Evolutionary conservation across 2,797 vertebrate genomes (phyloP).

Genomic region (Scomberomorus guttatus): DNA sequence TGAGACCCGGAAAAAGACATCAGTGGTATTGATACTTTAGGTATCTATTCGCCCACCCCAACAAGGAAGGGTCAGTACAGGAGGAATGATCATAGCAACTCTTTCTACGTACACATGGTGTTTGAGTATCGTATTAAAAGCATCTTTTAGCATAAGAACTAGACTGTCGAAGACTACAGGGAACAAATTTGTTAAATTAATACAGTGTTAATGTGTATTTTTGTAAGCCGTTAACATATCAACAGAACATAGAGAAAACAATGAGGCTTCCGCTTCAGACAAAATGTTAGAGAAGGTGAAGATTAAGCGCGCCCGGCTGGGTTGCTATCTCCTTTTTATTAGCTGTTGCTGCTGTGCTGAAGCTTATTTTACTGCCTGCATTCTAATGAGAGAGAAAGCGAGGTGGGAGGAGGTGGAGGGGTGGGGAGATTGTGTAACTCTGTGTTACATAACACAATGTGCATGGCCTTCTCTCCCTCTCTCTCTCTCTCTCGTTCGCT

Average conservation of each 20-base stretch:
- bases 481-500: slow-evolving; percentile 51
- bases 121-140: neutral
- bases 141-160: neutral
- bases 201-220: slow-evolving; percentile 17
- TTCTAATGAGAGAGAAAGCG: slow-evolving; percentile 75
- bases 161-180: neutral
- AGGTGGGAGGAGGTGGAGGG: slow-evolving; percentile 37
- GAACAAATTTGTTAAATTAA: slow-evolving; percentile 2
- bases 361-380: slow-evolving; percentile 76
- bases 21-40: neutral
- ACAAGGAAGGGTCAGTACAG: neutral
- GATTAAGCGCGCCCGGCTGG: slow-evolving; percentile 44
- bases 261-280: slow-evolving; percentile 24
- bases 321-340: slow-evolving; percentile 68
- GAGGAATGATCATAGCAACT: neutral
- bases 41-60: too few relatives aligned
- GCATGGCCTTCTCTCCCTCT: slow-evolving; percentile 56
- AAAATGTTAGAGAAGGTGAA: slow-evolving; percentile 44
- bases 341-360: slow-evolving; percentile 58
- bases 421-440: slow-evolving; percentile 75
- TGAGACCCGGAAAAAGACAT: too few relatives aligned
- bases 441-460: slow-evolving; percentile 80
- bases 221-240: slow-evolving; percentile 31
- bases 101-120: accelerated
- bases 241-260: slow-evolving; percentile 29